Percentiles rank a stretch among this genome's conserved stretches.
These are phyloP conservation scores for Calliphora vicina DNA, from an alignment of 1,140 invertebrate genomes.

Conservation along the genomic window DNA sequence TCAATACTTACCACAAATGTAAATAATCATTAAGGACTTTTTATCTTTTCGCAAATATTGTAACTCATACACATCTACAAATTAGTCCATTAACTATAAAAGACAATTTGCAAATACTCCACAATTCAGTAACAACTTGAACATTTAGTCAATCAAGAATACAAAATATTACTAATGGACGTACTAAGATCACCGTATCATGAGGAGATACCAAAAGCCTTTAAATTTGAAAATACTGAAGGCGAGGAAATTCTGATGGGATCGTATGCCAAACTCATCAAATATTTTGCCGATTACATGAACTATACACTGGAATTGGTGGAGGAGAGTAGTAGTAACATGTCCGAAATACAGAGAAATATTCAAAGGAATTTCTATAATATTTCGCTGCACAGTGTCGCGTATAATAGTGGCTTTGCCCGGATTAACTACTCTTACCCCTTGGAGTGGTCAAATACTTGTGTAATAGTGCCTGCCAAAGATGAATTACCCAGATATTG, in stretches of 20 bases:
- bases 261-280: background rate
- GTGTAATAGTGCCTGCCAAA: slow-evolving; percentile 56
- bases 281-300: background rate
- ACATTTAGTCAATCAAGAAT: too few species aligned
- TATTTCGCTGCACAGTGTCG: background rate
- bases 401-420: background rate
- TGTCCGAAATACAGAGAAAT: background rate
- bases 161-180: too few species aligned
- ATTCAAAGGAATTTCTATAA: background rate
- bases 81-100: too few species aligned
- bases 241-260: background rate
- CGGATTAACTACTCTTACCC: slow-evolving; percentile 47
- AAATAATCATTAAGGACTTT: too few species aligned
- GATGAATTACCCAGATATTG: slow-evolving; percentile 57
- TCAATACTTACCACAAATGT: too few species aligned
- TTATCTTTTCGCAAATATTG: too few species aligned
- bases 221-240: background rate
- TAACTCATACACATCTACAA: too few species aligned
- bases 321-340: background rate
- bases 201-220: background rate
- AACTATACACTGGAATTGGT: background rate
- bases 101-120: too few species aligned
- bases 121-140: too few species aligned
- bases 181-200: background rate
- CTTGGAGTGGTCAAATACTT: slow-evolving; percentile 47